phyloP scores from a whole-genome alignment of 2,797 vertebrate genomes.

The Sebastes kiyomatsui region DNA sequence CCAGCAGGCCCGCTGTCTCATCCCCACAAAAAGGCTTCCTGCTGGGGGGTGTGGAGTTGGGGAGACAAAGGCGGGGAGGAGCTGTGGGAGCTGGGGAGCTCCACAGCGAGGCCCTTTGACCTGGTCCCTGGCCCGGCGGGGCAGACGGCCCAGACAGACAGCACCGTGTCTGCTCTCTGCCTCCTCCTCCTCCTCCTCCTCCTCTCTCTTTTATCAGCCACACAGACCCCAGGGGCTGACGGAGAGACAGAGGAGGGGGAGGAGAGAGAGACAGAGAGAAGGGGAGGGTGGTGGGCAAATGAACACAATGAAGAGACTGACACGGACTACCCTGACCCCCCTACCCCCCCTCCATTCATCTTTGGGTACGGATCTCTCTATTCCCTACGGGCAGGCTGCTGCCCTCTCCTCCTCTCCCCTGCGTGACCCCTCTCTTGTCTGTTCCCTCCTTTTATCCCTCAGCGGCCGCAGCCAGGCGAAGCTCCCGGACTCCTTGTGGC shows the following conservation, averaged over 20 bases:
- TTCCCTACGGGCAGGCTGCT: conserved; percentile 70
- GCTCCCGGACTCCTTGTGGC: conserved; percentile 29
- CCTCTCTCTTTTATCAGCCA: conserved; percentile 71
- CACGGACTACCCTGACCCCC: conserved; percentile 47
- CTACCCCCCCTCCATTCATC: conserved; percentile 55
- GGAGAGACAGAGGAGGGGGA: conserved; percentile 48
- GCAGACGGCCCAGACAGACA: conserved; percentile 80
- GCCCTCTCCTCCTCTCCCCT: conserved; percentile 49
- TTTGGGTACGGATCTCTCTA: conserved; percentile 62
- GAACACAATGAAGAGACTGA: conserved; percentile 75
- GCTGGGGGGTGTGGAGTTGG: conserved; percentile 39
- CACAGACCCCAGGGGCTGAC: conserved; percentile 65
- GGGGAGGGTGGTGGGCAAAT: conserved; percentile 65
- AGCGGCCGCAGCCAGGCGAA: conserved; percentile 24
- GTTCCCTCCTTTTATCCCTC: conserved; percentile 41
- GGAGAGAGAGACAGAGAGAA: conserved; percentile 15
- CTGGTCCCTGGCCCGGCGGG: conserved; percentile 67
- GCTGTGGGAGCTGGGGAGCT: conserved; percentile 55
- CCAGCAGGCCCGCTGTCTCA: conserved; percentile 74
- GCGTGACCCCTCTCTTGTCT: conserved; percentile 51
- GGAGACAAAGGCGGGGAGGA: conserved; percentile 72
- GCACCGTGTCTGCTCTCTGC: conserved; percentile 64
- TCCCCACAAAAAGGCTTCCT: conserved; percentile 72
- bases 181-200: conserved; percentile 53
- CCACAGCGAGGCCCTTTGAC: conserved; percentile 81